Base-by-base conservation (phyloP, 2,888 invertebrate genomes). In the Anodontia alba region DNA sequence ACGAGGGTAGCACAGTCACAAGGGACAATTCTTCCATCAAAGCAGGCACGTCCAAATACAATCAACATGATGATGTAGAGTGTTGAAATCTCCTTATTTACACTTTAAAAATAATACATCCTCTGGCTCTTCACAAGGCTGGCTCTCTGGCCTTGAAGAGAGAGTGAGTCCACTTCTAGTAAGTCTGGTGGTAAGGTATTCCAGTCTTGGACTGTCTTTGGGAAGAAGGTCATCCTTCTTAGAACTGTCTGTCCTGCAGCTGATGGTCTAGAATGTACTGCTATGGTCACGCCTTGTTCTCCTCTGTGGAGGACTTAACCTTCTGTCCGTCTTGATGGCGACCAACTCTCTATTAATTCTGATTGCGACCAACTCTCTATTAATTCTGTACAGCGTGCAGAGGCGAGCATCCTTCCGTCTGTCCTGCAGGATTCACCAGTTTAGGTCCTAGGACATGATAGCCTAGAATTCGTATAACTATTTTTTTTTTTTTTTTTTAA, bases 161-260 rank as follows among this genome's bases (percentile, higher is more conserved):
- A 62, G 62, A 62, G 62, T 62, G 33, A 33, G 33, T 62, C 62
- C 33, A 54, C 7, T 3, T 62, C n/a, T 20, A 1, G 31, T 20
- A 62, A 33, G 62, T 62, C 31, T 62, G 62, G 62, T 33, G 31
- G 62, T 20, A 62, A 33, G 33, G 62, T 33, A 33, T 62, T 62
- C 62, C 62, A 62, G 62, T 62, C 62, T 33, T 17, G 31, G 62
- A 5, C 31, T 62, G 62, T 62, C 20, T 33, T 62, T 17, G 62
- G 62, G 62, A 62, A 62, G 62, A 62, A 62, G 1, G 33, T 29
- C 62, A 33, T 33, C 33, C n/a, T 62, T 62, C 62, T 62, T 17
- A n/a, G n/a, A n/a, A n/a, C 57, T 26, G 17, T 62, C 62, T 62
- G 62, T 62, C 62, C 33, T 62, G 20, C 33, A 62, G 62, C 62